Evolutionary conservation across 2,888 invertebrate species (phyloP).

Genomic region (Lymantria monacha): DNA sequence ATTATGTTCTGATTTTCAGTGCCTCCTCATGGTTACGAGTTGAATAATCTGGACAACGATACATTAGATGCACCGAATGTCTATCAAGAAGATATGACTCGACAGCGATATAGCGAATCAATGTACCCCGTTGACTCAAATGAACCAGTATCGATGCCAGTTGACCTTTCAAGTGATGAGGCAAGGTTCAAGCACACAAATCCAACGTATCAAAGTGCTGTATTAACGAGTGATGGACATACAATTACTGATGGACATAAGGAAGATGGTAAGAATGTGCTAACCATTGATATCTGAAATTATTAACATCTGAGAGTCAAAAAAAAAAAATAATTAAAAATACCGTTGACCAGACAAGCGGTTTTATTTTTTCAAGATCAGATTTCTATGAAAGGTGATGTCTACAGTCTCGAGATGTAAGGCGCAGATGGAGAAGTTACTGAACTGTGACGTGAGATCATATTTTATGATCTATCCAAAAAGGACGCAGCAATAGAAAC

Average conservation of each 20-base stretch:
- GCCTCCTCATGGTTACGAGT: slow-evolving; percentile 85
- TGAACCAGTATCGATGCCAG: slow-evolving; percentile 74
- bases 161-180: slow-evolving; percentile 63
- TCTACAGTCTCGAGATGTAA: no score
- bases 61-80: slow-evolving; percentile 83
- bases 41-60: slow-evolving; percentile 85
- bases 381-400: no score
- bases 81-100: slow-evolving; percentile 70
- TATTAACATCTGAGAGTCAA: not conserved
- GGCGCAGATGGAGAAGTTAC: no score
- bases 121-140: slow-evolving; percentile 68
- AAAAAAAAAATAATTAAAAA: not conserved
- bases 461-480: no score
- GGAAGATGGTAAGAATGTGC: slow-evolving; percentile 60
- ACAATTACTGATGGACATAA: slow-evolving; percentile 57
- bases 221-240: slow-evolving; percentile 71
- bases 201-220: slow-evolving; percentile 89
- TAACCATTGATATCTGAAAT: not conserved
- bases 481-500: no score
- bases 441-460: no score
- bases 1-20: slow-evolving; percentile 56
- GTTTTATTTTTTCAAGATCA: no score
- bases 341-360: no score
- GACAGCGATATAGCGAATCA: slow-evolving; percentile 61
- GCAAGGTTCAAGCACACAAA: slow-evolving; percentile 86